phyloP scores from a whole-genome alignment of 2,797 vertebrate species.

The Protosalanx chinensis region DNA sequence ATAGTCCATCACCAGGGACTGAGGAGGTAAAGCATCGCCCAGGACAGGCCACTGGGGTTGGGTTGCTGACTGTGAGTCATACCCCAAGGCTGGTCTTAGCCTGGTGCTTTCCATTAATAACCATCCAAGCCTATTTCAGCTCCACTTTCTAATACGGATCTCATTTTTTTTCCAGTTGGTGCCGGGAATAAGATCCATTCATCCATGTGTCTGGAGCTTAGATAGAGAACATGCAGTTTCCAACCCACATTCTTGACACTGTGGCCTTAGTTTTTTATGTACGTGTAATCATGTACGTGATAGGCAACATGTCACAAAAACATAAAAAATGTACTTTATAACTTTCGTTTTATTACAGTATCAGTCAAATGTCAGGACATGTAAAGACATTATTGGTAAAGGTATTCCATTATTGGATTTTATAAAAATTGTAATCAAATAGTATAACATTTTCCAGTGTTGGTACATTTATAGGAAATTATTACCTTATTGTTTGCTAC shows the following conservation, averaged over 20 bases:
- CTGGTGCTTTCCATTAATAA: conserved; percentile 69
- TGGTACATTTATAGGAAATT: neutral
- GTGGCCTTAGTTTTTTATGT: conserved; percentile 16
- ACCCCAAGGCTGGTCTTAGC: conserved; percentile 48
- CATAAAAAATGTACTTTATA: no score
- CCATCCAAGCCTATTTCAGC: conserved; percentile 53
- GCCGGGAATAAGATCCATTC: conserved; percentile 44
- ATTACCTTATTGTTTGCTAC: neutral
- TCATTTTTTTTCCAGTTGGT: conserved; percentile 48
- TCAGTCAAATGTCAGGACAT: neutral
- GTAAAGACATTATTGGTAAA: neutral
- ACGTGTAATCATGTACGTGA: neutral
- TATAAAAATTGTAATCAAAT: neutral
- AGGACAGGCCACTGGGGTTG: conserved; percentile 54
- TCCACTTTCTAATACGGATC: conserved; percentile 50
- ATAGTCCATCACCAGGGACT: conserved; percentile 52
- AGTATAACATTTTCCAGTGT: neutral
- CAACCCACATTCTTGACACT: conserved; percentile 12
- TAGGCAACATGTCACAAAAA: neutral
- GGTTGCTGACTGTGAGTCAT: conserved; percentile 64
- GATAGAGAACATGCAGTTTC: conserved; percentile 14
- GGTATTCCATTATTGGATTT: neutral
- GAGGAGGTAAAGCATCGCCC: conserved; percentile 58
- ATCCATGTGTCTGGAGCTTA: conserved; percentile 26
- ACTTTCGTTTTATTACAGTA: neutral